Evolutionary conservation across 2,797 vertebrate species (phyloP), one percentile per base, ranked within the genome.

Genomic region (Epinephelus awoara): DNA sequence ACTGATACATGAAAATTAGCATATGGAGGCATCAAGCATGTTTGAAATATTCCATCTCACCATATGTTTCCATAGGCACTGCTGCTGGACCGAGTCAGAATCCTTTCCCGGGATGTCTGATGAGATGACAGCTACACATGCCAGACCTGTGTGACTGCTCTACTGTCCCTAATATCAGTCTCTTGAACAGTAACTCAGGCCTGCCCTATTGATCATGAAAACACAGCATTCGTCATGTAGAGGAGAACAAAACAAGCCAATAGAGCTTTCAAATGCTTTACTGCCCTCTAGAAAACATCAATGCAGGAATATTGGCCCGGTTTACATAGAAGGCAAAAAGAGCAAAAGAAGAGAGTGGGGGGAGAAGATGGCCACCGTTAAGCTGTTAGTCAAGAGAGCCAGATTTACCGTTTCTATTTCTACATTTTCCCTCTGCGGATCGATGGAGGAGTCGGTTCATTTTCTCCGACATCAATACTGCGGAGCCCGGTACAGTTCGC

Each of bases 371-470:
- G 88, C 86, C 61, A 65, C 90, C 80, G 87, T 94, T 93, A 95
- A 94, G 89, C 93, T 93, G 92, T 93, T 94, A 92, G 94, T 91
- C 92, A 92, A 84, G 88, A 88, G 82, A 85, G 78, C 83, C 86
- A 94, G 93, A 95, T 95, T 95, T 95, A 94, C 92, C 19, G 73
- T 89, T 93, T 94, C 92, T 92, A 93, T 94, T 95, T 94, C 93
- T 94, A 92, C 93, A 89, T 93, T 93, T 93, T 93, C 89, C 83
- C 83, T 80, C 79, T 71, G 89, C 46, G 51, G 92, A 95, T 95
- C 95, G 86, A 95, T 95, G 90, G 85, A 78, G 80, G 85, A 93
- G 90, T 89, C 86, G 75, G 90, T 92, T 94, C 87, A 93, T 94
- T 95, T 94, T 94, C 92, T 92, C 88, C 79, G 72, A 88, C 92